Base-by-base conservation (phyloP, 2,888 invertebrate genomes). In the Catocala nupta region DNA sequence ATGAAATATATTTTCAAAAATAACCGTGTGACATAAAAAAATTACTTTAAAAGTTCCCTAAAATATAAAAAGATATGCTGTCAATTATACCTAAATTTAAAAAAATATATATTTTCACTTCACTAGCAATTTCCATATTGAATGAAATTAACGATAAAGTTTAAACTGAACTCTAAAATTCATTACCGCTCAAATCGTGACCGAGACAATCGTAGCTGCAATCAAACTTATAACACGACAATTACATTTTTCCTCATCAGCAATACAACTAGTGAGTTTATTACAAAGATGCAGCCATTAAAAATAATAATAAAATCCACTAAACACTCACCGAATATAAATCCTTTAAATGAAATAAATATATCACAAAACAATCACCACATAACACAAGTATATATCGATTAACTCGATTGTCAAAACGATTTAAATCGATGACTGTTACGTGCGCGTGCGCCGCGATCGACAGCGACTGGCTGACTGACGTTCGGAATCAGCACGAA, bases 311-410 rank as follows among this genome's bases (percentile, higher is more conserved):
- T 3, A 36, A 3, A 10, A 53, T 7, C 12, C 12, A 5, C 6
- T n/a, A 7, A 45, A 60, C 16, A 43, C 60, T 50, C 36, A 59
- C 59, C 54, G 36, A 25, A 12, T 9, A 50, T 5, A 50, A 45
- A 55, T 44, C 49, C 34, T n/a, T 39, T 50, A 10, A 13, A 13
- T 4, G 25, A 44, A 45, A 45, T 9, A 55, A 50, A 54, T 9
- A 43, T 43, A 55, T 16, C 63, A 63, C 54, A 49, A 8, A 63
- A 63, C 63, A 50, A 16, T 11, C 53, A 58, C 53, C 45, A 61
- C 42, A 45, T 39, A 56, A 43, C 56, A 57, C 43, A 53, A 57
- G 36, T 39, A 39, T 16, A 39, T 50, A 63, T 43, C 52, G 53
- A 48, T 49, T 52, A 36, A 50, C 39, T 53, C 48, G 43, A 54